Evolutionary conservation across 2,888 invertebrate genomes (phyloP).

Genomic region (Melangyna quadrimaculata): DNA sequence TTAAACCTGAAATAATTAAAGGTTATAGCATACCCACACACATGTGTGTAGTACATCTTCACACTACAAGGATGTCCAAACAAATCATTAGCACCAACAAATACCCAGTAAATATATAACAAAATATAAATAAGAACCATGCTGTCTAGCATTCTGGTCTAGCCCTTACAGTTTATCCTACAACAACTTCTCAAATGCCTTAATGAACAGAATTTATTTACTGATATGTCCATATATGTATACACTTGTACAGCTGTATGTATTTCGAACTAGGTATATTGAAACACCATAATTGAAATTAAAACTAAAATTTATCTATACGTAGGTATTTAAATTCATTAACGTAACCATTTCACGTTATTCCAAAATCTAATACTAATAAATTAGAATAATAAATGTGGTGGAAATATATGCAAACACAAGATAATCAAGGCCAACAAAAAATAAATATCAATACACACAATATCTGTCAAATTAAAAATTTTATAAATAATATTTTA

Average conservation of each 20-base stretch:
- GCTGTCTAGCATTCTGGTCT: neutral
- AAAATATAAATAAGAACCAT: neutral
- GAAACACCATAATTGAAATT: neutral
- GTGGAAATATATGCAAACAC: constrained; percentile 3
- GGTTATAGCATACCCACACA: no score
- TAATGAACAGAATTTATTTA: neutral
- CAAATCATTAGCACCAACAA: constrained; percentile 7
- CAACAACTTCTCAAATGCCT: neutral
- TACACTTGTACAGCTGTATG: no score
- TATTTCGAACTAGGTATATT: neutral
- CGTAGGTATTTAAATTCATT: neutral
- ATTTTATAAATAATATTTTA: neutral
- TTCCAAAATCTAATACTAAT: neutral
- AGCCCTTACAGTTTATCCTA: neutral
- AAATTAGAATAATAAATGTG: neutral
- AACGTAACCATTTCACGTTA: neutral
- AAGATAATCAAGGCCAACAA: constrained; percentile 2
- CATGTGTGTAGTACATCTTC: no score
- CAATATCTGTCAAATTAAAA: neutral
- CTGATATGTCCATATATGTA: no score
- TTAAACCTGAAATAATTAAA: no score
- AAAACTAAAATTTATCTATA: neutral
- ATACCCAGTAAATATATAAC: neutral
- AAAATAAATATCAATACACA: neutral
- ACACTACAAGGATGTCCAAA: neutral